Evolutionary conservation across 1,140 invertebrate genomes (phyloP), one percentile per base, ranked within the genome.

Genomic region (Ganaspis sp.): DNA sequence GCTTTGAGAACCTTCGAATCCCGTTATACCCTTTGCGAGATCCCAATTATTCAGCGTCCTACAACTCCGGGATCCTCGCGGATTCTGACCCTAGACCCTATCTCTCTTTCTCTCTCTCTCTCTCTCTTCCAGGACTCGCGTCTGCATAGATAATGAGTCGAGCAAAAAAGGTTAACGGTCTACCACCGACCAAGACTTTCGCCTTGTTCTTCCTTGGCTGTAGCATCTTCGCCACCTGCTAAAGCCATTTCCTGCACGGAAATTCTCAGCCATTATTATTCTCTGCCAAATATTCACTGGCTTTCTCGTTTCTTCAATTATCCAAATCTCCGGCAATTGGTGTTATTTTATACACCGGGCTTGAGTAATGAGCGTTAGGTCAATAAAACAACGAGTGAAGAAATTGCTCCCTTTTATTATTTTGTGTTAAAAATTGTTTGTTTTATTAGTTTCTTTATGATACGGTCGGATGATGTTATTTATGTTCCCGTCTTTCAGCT

Each of bases 241-340:
- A 79, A 49, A 78, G 75, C 73, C 84, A 83, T 84, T 86, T 86
- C 80, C 85, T 85, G 77, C 71, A 83, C 77, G 58, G 69, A 78
- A 85, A 83, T 83, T 75, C 54, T 42, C 83, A 83, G 81, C 86
- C 76, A 86, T 87, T 82, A 81, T 83, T 86, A 84, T 82, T 78
- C 76, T 73, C 78, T 45, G 75, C 80, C 74, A 82, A 83, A 82
- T 81, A 80, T 75, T 64, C 26, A 34, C 58, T 34, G 4, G 23
- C 12, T n/a, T 11, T 64, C 15, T 26, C 26, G 1, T 15, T 8
- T 29, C 21, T 64, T 64, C 23, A 64, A 15, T 64, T 34, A 29
- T 64, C 23, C 9, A 26, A 26, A 23, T 58, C 9, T 23, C 12
- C 23, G 11, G 53, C 19, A 29, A 6, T 26, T 26, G 26, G 12